Conservation (phyloP, 2,113 vertebrate species). For the Phasianus colchicus region DNA sequence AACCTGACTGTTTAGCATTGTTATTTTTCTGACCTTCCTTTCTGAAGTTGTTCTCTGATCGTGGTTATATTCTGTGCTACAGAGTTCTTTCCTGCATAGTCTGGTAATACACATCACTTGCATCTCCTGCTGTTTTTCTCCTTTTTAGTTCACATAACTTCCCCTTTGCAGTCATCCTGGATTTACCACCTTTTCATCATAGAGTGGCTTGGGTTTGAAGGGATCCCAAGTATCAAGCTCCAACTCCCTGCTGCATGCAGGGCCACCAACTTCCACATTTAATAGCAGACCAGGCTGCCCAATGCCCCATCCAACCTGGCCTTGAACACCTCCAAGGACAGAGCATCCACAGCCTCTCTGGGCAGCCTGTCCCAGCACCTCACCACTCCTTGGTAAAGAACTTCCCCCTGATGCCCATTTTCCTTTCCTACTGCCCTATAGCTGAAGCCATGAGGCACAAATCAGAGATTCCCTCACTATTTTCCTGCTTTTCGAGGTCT, state of each 20-base stretch:
- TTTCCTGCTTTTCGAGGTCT: not conserved
- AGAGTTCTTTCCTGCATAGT: not conserved
- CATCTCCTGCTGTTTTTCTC: not conserved
- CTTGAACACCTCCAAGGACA: too few relatives aligned
- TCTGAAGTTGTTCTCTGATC: not conserved
- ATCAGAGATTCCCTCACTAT: not conserved
- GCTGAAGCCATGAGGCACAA: not conserved
- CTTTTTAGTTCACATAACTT: not conserved
- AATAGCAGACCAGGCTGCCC: too few relatives aligned
- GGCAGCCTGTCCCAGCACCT: too few relatives aligned
- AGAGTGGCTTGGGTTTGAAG: too few relatives aligned
- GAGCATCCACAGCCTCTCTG: too few relatives aligned
- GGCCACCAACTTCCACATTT: too few relatives aligned
- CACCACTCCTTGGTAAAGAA: too few relatives aligned
- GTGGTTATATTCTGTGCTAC: not conserved
- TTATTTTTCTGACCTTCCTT: not conserved
- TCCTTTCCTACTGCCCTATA: not conserved
- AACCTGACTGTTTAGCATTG: not conserved
- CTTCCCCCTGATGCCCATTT: not conserved
- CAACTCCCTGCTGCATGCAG: too few relatives aligned
- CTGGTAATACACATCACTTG: not conserved
- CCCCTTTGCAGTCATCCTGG: not conserved
- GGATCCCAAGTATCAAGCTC: too few relatives aligned
- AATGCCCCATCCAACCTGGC: too few relatives aligned
- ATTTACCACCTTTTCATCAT: not conserved